Conservation (phyloP, 2,797 vertebrate species). For the Coreius guichenoti region DNA sequence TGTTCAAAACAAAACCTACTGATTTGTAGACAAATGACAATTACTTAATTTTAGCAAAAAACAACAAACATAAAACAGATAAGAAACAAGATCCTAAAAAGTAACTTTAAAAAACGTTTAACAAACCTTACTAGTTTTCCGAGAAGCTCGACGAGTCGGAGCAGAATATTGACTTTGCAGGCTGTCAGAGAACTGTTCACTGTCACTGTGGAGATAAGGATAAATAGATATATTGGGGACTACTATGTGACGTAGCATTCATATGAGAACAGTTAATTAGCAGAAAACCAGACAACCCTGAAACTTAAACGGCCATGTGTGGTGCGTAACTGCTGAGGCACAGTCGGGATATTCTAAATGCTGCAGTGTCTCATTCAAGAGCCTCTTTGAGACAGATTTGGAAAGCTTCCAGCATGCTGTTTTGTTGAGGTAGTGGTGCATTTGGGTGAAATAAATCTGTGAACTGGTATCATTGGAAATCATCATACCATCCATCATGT, state of each 20-base stretch:
- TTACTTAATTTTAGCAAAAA: neutral
- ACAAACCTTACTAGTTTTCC: constrained; percentile 32
- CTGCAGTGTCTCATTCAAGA: constrained; percentile 29
- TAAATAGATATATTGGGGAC: constrained; percentile 9
- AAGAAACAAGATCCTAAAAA: neutral
- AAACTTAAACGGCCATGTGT: constrained; percentile 6
- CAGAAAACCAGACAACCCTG: constrained; percentile 5
- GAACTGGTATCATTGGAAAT: constrained; percentile 69
- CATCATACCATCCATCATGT: constrained; percentile 85
- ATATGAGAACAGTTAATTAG: constrained; percentile 26
- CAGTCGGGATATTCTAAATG: neutral
- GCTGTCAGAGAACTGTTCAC: constrained; percentile 74
- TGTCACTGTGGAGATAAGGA: constrained; percentile 70
- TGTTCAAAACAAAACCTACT: neutral
- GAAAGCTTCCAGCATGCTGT: constrained; percentile 36
- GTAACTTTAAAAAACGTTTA: neutral
- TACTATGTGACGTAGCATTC: neutral
- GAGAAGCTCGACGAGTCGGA: constrained; percentile 25
- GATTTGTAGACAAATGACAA: neutral
- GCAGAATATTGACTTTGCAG: constrained; percentile 65
- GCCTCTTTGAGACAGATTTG: constrained; percentile 45
- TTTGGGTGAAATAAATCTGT: constrained; percentile 48
- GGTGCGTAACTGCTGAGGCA: neutral
- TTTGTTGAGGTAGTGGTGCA: constrained; percentile 32
- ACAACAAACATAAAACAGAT: neutral